Base-by-base conservation (phyloP, 1,140 invertebrate genomes). In the Diuraphis noxia region DNA sequence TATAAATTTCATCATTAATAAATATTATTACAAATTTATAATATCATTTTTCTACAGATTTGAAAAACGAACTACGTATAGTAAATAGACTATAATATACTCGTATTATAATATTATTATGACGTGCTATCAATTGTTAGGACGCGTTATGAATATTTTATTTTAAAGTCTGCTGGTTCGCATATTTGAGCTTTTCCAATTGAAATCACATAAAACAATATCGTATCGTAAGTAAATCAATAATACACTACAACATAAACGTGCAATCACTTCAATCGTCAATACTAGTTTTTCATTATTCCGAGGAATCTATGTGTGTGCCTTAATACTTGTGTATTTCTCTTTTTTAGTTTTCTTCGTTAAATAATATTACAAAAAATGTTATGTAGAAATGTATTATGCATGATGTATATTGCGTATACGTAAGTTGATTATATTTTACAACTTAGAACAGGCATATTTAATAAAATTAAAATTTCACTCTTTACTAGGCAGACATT, bases 91-190 rank as follows among this genome's bases (percentile, higher is more conserved):
- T 56, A 56, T 8, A 10, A 46, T 56, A 56, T 13, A 56, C 52
- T 56, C 13, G 30, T 72, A 72, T 19, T 72, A 17, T 72, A 34
- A 72, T 72, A n/a, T 72, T 72, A n/a, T 52, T 72, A 30, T 72
- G 13, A 72, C 23, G 21, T 13, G 25, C 10, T 86, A 49, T 86
- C 34, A 49, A 52, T 52, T 52, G 85, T 49, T 34, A 38, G 41
- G 46, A 52, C 21, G 21, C 46, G 46, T 86, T 86, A 86, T 86
- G 23, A 86, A 86, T 86, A 86, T 52, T 38, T 52, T 86, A 25
- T 46, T n/a, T n/a, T 38, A 52, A 86, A 52, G 21, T 36, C 25
- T 86, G 85, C 9, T 9, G 25, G 49, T 19, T 6, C 41, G 4
- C 13, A 30, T 25, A 25, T 41, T 46, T 86, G 13, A 52, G 21